These are phyloP conservation scores for Acanthopleura granulata DNA, from an alignment of 2,888 invertebrate species.

Conservation along the genomic window DNA sequence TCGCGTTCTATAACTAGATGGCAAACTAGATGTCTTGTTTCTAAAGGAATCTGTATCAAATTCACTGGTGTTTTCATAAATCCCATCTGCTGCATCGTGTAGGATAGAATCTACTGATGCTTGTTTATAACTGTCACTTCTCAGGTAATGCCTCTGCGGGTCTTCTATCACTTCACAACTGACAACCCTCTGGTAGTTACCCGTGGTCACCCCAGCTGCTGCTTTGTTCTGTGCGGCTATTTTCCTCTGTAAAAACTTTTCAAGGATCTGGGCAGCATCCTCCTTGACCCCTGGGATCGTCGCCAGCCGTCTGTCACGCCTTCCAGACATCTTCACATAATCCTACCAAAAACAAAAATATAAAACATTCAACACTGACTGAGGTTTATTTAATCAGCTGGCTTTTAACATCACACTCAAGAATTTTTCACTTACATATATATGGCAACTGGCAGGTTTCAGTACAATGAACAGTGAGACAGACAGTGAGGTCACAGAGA, in stretches of 20 bases:
- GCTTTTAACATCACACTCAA: no score
- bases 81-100: neutral
- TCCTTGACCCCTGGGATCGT: slow-evolving; percentile 7
- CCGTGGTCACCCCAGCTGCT: neutral
- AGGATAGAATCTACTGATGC: neutral
- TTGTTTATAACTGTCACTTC: neutral
- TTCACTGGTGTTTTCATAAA: neutral
- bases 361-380: neutral
- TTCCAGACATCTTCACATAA: neutral
- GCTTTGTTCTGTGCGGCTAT: neutral
- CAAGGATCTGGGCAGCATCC: slow-evolving; percentile 8
- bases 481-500: no score
- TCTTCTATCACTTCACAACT: neutral
- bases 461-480: no score
- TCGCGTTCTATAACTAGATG: neutral
- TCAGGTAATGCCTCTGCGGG: neutral
- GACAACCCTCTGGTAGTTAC: neutral
- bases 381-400: no score
- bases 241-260: slow-evolving; percentile 2
- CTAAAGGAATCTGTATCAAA: neutral
- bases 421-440: no score
- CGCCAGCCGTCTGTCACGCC: neutral
- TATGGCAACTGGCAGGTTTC: no score
- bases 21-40: neutral
- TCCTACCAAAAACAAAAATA: neutral